These are phyloP conservation scores for Pseudorectes ferrugineus DNA, from an alignment of 2,113 vertebrate genomes.

Conservation along the genomic window DNA sequence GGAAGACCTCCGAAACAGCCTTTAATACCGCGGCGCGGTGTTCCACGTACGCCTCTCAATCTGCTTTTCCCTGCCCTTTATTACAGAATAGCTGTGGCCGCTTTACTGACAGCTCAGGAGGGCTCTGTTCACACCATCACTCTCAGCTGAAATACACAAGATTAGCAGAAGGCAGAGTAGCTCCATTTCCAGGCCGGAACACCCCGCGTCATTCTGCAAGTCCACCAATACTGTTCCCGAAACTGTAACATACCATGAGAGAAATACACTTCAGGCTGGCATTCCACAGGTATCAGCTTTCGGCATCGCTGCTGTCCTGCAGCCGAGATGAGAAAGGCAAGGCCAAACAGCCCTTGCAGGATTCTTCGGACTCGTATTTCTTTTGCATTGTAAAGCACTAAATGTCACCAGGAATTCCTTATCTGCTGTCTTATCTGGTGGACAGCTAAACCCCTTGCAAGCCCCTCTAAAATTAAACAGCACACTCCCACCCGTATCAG, in stretches of 20 bases:
- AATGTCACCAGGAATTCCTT: not conserved
- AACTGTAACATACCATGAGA: not conserved
- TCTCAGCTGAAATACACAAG: not conserved
- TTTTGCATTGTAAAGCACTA: not conserved
- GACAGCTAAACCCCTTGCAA: not conserved
- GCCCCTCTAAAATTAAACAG: not conserved
- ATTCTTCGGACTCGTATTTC: not conserved
- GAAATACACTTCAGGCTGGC: not conserved
- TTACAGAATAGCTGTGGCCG: too few species aligned
- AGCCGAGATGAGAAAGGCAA: not conserved
- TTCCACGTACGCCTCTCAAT: not conserved
- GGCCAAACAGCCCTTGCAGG: not conserved
- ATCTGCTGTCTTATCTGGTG: not conserved
- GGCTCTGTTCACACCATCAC: too few species aligned
- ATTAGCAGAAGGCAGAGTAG: not conserved
- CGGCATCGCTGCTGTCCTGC: not conserved
- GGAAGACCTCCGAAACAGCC: not conserved
- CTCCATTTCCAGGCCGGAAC: not conserved
- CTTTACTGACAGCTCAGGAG: not conserved
- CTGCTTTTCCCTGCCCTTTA: not conserved
- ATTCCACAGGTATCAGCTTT: not conserved
- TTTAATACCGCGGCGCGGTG: rapidly evolving
- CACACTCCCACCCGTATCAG: not conserved
- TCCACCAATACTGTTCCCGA: rapidly evolving
- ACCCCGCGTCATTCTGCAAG: rapidly evolving